Evolutionary conservation across 2,113 vertebrate genomes (phyloP), one percentile per base, ranked within the genome.

Genomic region (Clarias magur): DNA sequence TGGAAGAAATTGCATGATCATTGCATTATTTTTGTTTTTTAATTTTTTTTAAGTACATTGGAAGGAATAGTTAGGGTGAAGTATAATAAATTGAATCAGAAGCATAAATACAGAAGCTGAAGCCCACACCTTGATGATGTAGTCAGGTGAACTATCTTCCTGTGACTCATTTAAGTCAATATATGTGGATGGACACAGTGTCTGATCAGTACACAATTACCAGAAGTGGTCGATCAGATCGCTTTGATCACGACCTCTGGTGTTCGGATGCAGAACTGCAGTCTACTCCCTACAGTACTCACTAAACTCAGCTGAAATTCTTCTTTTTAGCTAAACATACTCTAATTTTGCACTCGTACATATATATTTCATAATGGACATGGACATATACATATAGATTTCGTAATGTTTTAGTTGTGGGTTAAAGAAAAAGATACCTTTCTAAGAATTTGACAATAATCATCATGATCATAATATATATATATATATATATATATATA

Each of bases 251-350:
- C 11, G 0, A 25, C 63, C 80, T 38, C 72, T 83, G 48, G 12
- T 79, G 88, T 54, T 62, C 30, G 25, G 27, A 67, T 17, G 15
- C 2, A 38, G 34, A 38, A 38, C 34, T 88, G 70, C 79, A 83
- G 60, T 17, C 27, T 10, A 30, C 42, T 0, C 23, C 57, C 21
- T 10, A 17, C 65, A 54, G 11, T 11, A 3, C 73, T 48, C 48
- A 21, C 19, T 4, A 59, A 62, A 11, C 17, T 72, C 30, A 34
- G 30, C 30, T 34, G 30, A 34, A 34, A 34, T 34, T 34, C 34
- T 38, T 38, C 34, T 38, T 38, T 38, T 38, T 38, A 38, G 34
- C 2, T 38, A 38, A 38, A 38, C 34, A 38, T 38, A 38, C 34
- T 38, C 34, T 38, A 38, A 38, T 38, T 38, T 38, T 38, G 34